These are phyloP conservation scores for Harpagifer antarcticus DNA, from an alignment of 2,797 vertebrate species.

Conservation along the genomic window DNA sequence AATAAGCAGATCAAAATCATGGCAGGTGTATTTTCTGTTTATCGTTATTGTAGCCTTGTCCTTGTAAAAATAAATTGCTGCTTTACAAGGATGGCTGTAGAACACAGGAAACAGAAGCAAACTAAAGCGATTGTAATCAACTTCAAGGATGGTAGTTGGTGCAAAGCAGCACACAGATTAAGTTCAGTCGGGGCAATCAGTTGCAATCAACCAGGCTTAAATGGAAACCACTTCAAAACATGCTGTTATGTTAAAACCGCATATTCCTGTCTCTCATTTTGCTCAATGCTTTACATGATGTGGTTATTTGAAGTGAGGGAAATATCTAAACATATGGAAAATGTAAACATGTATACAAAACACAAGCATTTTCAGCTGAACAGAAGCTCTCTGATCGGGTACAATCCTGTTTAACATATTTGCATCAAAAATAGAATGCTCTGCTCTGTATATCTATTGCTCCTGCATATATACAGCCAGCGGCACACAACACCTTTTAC, in stretches of 20 bases:
- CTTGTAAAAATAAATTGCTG: conserved; percentile 27
- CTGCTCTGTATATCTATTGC: neutral
- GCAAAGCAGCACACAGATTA: conserved; percentile 28
- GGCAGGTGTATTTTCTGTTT: conserved; percentile 23
- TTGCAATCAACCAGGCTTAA: conserved; percentile 55
- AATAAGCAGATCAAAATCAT: conserved; percentile 10
- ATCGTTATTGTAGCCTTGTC: conserved; percentile 7
- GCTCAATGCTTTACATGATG: conserved; percentile 15
- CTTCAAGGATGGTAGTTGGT: conserved; percentile 43
- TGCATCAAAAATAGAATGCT: neutral
- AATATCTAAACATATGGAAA: conserved; percentile 8
- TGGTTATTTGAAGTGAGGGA: conserved; percentile 4
- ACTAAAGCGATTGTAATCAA: conserved; percentile 52
- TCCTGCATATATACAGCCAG: neutral
- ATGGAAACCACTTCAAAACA: conserved; percentile 43
- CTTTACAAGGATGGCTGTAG: conserved; percentile 1
- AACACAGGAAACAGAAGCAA: conserved; percentile 38
- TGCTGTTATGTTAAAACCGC: conserved; percentile 10
- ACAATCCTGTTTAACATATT: neutral
- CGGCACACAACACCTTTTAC: neutral
- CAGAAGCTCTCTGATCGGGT: neutral
- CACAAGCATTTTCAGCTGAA: neutral
- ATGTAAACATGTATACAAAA: neutral
- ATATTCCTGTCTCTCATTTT: conserved; percentile 20
- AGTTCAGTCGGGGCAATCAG: conserved; percentile 59